Conservation (phyloP, 1,140 invertebrate species). For the Meloidogyne hapla region DNA sequence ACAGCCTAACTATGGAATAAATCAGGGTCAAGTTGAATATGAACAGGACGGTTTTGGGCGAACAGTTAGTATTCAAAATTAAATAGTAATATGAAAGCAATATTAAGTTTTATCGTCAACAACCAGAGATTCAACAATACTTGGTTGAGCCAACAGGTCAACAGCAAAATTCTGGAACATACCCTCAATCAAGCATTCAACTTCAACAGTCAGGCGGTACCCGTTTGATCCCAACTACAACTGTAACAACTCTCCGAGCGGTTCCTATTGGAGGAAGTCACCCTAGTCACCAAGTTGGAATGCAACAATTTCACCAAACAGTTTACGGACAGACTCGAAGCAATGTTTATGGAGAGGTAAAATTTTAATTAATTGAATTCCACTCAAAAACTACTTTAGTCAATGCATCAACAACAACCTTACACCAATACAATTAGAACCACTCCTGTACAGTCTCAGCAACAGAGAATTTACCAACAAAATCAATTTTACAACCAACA, state of each 20-base stretch:
- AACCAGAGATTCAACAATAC: constrained; percentile 5
- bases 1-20: background rate
- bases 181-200: too few species aligned
- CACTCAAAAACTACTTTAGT: background rate
- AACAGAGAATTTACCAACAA: constrained; percentile 1
- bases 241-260: background rate
- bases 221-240: background rate
- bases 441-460: background rate
- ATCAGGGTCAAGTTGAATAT: background rate
- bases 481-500: background rate
- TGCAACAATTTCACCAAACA: background rate
- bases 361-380: background rate
- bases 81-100: background rate
- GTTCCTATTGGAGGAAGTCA: background rate
- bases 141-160: background rate
- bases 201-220: background rate
- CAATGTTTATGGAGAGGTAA: background rate
- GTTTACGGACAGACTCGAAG: background rate
- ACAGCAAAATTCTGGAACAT: background rate
- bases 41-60: background rate
- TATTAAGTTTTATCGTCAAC: constrained; percentile 1
- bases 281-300: background rate
- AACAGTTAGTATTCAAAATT: background rate
- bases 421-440: background rate
- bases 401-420: background rate